phyloP scores from a whole-genome alignment of 2,113 vertebrate genomes.

The Rallus limicola region DNA sequence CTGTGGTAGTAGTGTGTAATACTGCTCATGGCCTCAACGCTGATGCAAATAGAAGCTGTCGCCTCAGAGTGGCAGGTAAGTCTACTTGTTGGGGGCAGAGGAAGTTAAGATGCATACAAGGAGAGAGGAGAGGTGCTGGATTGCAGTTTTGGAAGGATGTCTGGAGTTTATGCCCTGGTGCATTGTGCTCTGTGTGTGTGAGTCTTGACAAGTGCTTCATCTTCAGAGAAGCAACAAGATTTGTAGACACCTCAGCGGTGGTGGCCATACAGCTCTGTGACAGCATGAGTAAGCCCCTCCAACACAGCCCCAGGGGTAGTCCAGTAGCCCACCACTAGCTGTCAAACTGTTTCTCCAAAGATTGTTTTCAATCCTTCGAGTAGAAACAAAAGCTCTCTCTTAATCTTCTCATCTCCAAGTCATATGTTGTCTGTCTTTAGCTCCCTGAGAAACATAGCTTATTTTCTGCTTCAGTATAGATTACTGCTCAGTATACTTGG shows the following conservation, averaged over 20 bases:
- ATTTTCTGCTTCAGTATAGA: not conserved
- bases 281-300: fast-evolving
- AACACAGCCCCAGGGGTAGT: no score
- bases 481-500: not conserved
- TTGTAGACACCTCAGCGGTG: not conserved
- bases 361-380: not conserved
- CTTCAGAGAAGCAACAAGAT: not conserved
- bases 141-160: not conserved
- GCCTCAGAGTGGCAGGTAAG: not conserved
- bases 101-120: not conserved
- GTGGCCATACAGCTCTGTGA: not conserved
- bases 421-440: not conserved
- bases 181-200: not conserved
- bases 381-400: not conserved
- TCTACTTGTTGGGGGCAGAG: not conserved
- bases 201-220: not conserved
- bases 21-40: not conserved
- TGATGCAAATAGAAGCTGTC: not conserved
- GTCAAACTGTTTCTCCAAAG: not conserved
- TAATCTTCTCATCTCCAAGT: not conserved
- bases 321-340: not conserved
- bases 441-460: not conserved
- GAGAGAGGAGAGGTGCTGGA: not conserved
- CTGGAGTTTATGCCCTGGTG: not conserved
- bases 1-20: not conserved